Base-by-base conservation (phyloP, 2,113 vertebrate genomes). In the Pygathrix nemaeus region DNA sequence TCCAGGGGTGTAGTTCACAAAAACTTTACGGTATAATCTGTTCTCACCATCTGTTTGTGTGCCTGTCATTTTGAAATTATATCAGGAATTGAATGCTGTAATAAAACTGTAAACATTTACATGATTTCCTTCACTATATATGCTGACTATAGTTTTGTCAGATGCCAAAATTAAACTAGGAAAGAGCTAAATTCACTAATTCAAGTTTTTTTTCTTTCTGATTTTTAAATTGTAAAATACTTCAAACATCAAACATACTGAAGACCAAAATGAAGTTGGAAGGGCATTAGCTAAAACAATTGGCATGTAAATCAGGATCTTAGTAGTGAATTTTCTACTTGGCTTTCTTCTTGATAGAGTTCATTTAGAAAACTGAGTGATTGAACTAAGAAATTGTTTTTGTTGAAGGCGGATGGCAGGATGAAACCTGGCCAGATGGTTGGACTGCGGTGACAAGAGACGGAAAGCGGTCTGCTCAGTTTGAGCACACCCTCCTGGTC, bases 381-480 rank as follows among this genome's bases (percentile, higher is more conserved):
- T 11, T 8, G 48, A 75, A 72, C 48, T 94, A 38, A 96, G 78
- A 35, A 30, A 13, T 17, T 84, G 5, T 85, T n/a, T 61, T 82
- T 98, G 32, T 97, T 92, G 2, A 94, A 99, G 99, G 99, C 73
- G 99, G 99, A 32, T 99, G 99, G 99, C 99, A 99, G 94, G 99
- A 99, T 35, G 99, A 99, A 98, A 99, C 99, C 2, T 99, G 99
- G 99, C 99, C 99, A 0, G 99, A 99, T 18, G 99, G 99, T 12
- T 99, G 99, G 99, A 99, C 99, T 0, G 99, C 99, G 0, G 99
- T 99, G 92, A 99, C 99, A 1, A 98, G 99, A 96, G 99, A 99
- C 0, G 99, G 99, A 27, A 99, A 99, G 97, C 99, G 99, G n/a
- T 99, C 99, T 0, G 99, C 99, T 10, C 99, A 99, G 98, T 99